Conservation (phyloP, 2,797 vertebrate species). For the Rhinella marina region DNA sequence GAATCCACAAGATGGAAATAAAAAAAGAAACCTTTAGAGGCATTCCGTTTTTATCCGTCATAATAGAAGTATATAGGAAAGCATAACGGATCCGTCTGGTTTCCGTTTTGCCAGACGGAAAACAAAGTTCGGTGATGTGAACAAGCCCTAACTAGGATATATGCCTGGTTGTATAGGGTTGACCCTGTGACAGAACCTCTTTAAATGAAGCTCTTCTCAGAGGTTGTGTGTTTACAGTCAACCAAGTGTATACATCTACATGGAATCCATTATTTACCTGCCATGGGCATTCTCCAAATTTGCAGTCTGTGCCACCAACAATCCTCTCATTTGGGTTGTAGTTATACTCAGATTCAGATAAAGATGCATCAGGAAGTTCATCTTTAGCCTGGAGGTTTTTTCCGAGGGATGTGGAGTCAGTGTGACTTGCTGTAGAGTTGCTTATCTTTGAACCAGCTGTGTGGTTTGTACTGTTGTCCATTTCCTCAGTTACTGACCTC, state of each 20-base stretch:
- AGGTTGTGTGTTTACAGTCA: background rate
- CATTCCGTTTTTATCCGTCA: too few species aligned
- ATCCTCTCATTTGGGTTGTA: conserved; percentile 66
- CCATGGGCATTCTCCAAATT: conserved; percentile 82
- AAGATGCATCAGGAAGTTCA: background rate
- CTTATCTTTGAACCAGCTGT: accelerated
- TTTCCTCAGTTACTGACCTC: conserved; percentile 57
- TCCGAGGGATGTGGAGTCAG: background rate
- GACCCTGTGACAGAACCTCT: too few species aligned
- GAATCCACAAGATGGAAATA: too few species aligned
- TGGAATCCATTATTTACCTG: conserved; percentile 74
- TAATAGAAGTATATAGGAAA: too few species aligned
- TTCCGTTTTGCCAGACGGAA: too few species aligned
- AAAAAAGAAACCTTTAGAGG: too few species aligned
- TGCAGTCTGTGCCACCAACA: conserved; percentile 80
- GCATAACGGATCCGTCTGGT: too few species aligned
- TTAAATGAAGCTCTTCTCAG: background rate
- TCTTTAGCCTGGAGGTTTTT: background rate
- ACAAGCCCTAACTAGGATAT: too few species aligned
- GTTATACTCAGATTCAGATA: background rate
- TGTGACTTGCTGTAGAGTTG: background rate
- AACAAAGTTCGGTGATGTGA: too few species aligned
- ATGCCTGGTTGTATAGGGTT: too few species aligned
- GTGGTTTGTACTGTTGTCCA: accelerated
- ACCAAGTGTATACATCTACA: background rate